These are phyloP conservation scores for Macroteleia sp. DNA, from an alignment of 2,888 invertebrate genomes.

Conservation along the genomic window DNA sequence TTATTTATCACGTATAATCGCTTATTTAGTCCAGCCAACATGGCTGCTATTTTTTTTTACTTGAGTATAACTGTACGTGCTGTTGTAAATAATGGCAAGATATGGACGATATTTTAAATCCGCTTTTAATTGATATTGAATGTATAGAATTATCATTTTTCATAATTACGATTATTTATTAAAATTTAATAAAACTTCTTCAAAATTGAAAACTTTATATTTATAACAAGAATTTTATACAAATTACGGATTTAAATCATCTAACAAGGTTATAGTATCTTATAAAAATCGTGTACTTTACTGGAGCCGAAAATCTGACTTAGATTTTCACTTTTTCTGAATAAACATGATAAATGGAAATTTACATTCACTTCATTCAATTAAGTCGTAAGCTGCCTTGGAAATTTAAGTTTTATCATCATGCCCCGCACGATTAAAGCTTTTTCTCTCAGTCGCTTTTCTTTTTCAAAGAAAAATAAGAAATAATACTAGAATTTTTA, in stretches of 20 bases:
- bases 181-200: too few species aligned
- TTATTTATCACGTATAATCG: constrained; percentile 72
- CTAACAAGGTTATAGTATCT: constrained; percentile 12
- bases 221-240: too few species aligned
- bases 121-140: too few species aligned
- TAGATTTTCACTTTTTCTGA: constrained; percentile 53
- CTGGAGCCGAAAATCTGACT: constrained; percentile 50
- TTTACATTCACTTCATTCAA: neutral
- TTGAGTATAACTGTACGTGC: constrained; percentile 55
- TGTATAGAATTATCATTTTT: too few species aligned
- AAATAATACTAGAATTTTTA: constrained; percentile 42
- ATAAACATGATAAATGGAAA: neutral
- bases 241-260: constrained; percentile 17
- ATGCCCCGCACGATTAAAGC: constrained; percentile 54
- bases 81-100: constrained; percentile 44
- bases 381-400: constrained; percentile 50
- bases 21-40: constrained; percentile 55
- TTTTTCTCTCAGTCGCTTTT: constrained; percentile 41
- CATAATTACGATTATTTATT: too few species aligned
- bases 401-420: constrained; percentile 32
- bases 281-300: constrained; percentile 17
- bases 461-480: constrained; percentile 37
- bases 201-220: too few species aligned
- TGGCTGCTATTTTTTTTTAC: constrained; percentile 40
- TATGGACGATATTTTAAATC: constrained; percentile 30